Evolutionary conservation across 1,140 invertebrate genomes (phyloP).

Genomic region (Drosophila athabasca): DNA sequence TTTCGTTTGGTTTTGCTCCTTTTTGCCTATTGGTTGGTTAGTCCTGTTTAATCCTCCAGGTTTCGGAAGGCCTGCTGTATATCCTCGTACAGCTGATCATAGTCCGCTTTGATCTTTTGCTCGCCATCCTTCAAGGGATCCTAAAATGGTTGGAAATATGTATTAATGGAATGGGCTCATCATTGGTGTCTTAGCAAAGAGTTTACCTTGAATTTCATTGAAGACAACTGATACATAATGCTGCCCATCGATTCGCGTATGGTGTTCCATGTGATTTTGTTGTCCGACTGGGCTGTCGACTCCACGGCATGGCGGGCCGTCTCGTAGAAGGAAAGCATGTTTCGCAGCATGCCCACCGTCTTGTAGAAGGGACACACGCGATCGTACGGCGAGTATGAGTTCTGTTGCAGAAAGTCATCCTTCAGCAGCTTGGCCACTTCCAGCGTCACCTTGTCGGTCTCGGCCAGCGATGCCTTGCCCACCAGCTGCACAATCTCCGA

Average conservation of each 20-base stretch:
- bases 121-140: conserved; percentile 99
- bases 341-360: conserved; percentile 98
- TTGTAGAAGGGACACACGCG: conserved; percentile 99
- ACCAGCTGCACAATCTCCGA: conserved; percentile 99
- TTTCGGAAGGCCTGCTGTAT: conserved; percentile 98
- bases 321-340: conserved; percentile 99
- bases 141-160: conserved; percentile 83
- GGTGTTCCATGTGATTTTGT: conserved; percentile 99
- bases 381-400: conserved; percentile 98
- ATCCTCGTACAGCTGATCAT: conserved; percentile 96
- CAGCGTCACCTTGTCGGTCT: conserved; percentile 99
- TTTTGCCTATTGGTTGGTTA: conserved; percentile 11
- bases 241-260: conserved; percentile 98
- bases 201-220: conserved; percentile 99
- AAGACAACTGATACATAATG: conserved; percentile 98
- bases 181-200: no score
- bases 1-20: conserved; percentile 53
- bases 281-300: conserved; percentile 98
- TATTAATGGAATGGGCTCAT: no score
- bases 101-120: conserved; percentile 97
- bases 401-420: conserved; percentile 99
- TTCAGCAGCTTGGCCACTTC: conserved; percentile 99
- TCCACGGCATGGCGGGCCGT: conserved; percentile 98
- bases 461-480: conserved; percentile 99
- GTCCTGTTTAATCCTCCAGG: conserved; percentile 94